Evolutionary conservation across 2,797 vertebrate species (phyloP), one percentile per base, ranked within the genome.

Genomic region (Chaunax sp.): DNA sequence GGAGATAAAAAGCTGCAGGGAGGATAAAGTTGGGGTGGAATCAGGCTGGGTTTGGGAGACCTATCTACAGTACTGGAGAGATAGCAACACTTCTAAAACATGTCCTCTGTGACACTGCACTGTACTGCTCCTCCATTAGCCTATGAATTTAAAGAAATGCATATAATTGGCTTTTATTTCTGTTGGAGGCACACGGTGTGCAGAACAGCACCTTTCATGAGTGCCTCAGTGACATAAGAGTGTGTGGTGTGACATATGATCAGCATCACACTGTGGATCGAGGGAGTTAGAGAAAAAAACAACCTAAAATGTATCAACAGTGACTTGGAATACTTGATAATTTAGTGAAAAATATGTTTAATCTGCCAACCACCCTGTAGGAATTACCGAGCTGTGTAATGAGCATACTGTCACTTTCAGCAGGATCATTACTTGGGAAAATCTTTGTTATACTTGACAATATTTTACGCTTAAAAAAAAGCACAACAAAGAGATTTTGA

Each of bases 1-100:
- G 45, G 49, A 66, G 54, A 68, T 33, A 64, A 53, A 52, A 41
- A 47, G 58, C 77, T 73, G 46, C 22, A 62, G 23, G 40, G 61
- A 43, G 47, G 44, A 38, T 45, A 28, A 63, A 59, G 22, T 35
- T 46, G 49, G 56, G 52, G 30, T 37, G 28, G 61, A 74, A 25
- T 72, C 6, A 61, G 66, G 35, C 49, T 78, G 46, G 22, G 47
- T 35, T 19, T 62, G 47, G 54, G 12, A 69, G 22, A 49, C 49
- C 41, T 43, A 59, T 50, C 55, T 74, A 44, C 9, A 19, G 7
- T 41, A 18, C 11, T 4, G 37, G 51, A 38, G 13, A 66, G 19
- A 52, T 8, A 19, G 18, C 26, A 64, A 57, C 12, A 37, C 50
- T 56, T 44, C 13, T 35, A 61, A 64, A 65, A 52, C 15, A 47